These are phyloP conservation scores for Chironomus tentans DNA, from an alignment of 2,888 invertebrate species.

Conservation along the genomic window DNA sequence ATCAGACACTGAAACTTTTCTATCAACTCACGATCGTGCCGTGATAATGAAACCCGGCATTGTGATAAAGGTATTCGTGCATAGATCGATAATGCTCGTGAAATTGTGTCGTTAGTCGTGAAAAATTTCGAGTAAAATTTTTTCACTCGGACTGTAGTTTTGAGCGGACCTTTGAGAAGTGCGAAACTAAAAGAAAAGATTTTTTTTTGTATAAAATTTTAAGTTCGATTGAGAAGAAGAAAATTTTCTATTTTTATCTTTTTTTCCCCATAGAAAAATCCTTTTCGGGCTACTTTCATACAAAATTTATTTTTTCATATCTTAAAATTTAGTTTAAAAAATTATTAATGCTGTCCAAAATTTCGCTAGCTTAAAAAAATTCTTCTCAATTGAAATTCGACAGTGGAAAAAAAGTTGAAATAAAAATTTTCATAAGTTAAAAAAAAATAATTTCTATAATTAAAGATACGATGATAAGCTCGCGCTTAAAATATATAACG, in stretches of 20 bases:
- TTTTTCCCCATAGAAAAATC: conserved; percentile 14
- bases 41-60: conserved; percentile 6
- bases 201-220: conserved; percentile 6
- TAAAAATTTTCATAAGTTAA: neutral
- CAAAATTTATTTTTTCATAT: conserved; percentile 19
- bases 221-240: conserved; percentile 24
- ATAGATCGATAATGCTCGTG: neutral
- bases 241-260: conserved; percentile 26
- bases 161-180: conserved; percentile 45
- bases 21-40: neutral
- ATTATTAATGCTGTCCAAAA: conserved; percentile 27
- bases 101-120: neutral
- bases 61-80: conserved; percentile 12
- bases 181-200: conserved; percentile 37
- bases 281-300: conserved; percentile 27
- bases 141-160: conserved; percentile 35
- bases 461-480: conserved; percentile 36
- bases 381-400: conserved; percentile 21
- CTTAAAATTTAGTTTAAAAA: conserved; percentile 10
- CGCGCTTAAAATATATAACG: conserved; percentile 42
- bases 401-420: neutral
- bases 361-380: neutral
- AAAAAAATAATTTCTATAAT: neutral
- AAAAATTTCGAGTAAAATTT: conserved; percentile 17
- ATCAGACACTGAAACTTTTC: neutral